A percentile compares a stretch with the other conserved stretches of the same genome.
Evolutionary conservation across 1,140 invertebrate species (phyloP).

Genomic region (Sipha flava): DNA sequence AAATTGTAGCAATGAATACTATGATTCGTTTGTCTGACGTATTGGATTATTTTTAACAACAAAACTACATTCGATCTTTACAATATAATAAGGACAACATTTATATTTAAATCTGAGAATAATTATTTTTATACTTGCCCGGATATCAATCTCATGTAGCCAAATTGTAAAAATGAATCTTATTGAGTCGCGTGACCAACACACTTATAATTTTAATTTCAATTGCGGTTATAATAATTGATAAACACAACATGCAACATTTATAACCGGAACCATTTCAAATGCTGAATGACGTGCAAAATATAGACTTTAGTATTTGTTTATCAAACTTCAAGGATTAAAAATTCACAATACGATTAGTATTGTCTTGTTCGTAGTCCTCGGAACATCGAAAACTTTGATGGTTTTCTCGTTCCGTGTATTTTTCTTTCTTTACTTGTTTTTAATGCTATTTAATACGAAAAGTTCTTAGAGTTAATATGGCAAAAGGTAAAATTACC

Average conservation of each 20-base stretch:
- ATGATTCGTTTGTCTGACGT: too few relatives aligned
- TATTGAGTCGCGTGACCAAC: too few relatives aligned
- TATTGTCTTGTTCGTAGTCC: neutral
- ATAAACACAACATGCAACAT: too few relatives aligned
- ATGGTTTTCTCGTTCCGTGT: neutral
- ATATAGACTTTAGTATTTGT: neutral
- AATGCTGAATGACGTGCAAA: neutral
- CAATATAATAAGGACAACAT: too few relatives aligned
- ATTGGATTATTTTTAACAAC: too few relatives aligned
- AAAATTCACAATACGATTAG: slow-evolving; percentile 1
- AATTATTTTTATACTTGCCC: too few relatives aligned
- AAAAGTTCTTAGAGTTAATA: neutral
- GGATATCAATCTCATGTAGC: too few relatives aligned
- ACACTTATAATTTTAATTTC: too few relatives aligned
- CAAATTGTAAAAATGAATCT: too few relatives aligned
- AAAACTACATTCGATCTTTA: too few relatives aligned
- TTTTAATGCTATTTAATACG: neutral
- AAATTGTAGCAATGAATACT: too few relatives aligned
- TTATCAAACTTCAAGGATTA: neutral
- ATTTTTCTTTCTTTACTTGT: neutral
- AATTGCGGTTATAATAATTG: neutral
- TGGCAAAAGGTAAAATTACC: neutral
- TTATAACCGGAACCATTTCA: neutral
- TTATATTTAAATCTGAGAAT: too few relatives aligned
- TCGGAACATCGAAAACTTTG: neutral